Conservation (phyloP, 2,888 invertebrate species). For the Athrips mouffetella region DNA sequence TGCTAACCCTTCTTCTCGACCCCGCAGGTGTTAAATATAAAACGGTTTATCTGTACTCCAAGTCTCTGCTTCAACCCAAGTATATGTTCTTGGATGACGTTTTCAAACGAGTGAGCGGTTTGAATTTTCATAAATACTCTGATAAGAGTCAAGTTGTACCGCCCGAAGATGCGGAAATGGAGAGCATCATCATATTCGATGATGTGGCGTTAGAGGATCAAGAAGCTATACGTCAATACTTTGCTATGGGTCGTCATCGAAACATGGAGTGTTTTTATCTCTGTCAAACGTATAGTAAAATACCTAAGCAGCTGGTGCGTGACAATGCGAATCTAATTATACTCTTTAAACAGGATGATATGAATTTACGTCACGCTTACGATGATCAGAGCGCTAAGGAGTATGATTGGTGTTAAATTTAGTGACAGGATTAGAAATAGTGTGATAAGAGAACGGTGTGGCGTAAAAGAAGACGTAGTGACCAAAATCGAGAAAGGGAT, state of each 20-base stretch:
- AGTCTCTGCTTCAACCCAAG: not conserved
- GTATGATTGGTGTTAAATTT: too few species aligned
- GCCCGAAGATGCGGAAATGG: constrained; percentile 1
- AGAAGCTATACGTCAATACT: constrained; percentile 6
- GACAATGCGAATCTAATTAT: not conserved
- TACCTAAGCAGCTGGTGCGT: constrained; percentile 6
- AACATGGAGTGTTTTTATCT: not conserved
- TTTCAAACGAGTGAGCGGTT: not conserved
- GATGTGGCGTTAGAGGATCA: constrained; percentile 7
- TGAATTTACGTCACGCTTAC: not conserved
- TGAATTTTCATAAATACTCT: not conserved
- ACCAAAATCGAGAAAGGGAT: too few species aligned
- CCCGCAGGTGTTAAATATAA: not conserved
- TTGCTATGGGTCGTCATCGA: constrained; percentile 12
- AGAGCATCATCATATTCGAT: constrained; percentile 8
- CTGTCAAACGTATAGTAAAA: constrained; percentile 13
- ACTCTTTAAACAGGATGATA: constrained; percentile 1
- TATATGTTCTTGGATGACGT: not conserved
- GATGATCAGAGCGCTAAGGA: too few species aligned
- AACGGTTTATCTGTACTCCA: not conserved
- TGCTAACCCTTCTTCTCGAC: not conserved
- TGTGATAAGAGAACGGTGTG: too few species aligned
- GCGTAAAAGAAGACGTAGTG: too few species aligned
- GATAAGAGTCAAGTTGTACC: constrained; percentile 4
- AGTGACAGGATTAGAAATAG: too few species aligned